Base-by-base conservation (phyloP, 1,140 invertebrate genomes). In the Apolygus lucorum region DNA sequence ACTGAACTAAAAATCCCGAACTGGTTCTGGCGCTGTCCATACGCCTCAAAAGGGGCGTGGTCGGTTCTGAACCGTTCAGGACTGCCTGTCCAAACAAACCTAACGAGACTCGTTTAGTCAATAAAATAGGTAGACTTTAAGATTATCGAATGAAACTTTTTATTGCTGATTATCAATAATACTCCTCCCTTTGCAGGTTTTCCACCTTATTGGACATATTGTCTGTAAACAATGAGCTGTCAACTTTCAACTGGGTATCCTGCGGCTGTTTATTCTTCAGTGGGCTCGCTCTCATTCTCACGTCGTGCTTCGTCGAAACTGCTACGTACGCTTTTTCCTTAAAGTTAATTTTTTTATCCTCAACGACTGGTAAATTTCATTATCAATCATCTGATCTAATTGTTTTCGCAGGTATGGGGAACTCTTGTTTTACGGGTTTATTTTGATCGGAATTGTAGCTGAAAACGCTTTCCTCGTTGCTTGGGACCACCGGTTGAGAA, bases 401-500 rank as follows among this genome's bases (percentile, higher is more conserved):
- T n/a, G n/a, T n/a, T 54, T 2, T 49, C 64, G 0, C 34, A 71
- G 70, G 52, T 67, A 67, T 28, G 70, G 66, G 1, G 63, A 67
- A 25, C 28, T 68, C 17, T n/a, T 54, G n/a, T 25, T 28, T 0
- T 52, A 84, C 77, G 81, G 77, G 70, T 69, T 82, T 67, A 75
- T 81, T 22, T 74, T 85, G 25, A 74, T 82, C 63, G 71, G 79
- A 29, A 74, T 84, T 62, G 74, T 86, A 42, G 49, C 82, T 24
- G 75, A 86, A 25, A 89, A 88, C 75, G 77, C 86, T 26, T 78
- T 74, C 73, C 77, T 90, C 72, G 85, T 87, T 24, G 74, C 83
- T 42, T 85, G 82, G 71, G 87, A 90, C 72, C 87, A 87, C 75
- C 84, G 83, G 76, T 78, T 89, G 68, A 79, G 87, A 62, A 84